phyloP scores from a whole-genome alignment of 2,888 invertebrate species.

The Pandemis cinnamomeana region DNA sequence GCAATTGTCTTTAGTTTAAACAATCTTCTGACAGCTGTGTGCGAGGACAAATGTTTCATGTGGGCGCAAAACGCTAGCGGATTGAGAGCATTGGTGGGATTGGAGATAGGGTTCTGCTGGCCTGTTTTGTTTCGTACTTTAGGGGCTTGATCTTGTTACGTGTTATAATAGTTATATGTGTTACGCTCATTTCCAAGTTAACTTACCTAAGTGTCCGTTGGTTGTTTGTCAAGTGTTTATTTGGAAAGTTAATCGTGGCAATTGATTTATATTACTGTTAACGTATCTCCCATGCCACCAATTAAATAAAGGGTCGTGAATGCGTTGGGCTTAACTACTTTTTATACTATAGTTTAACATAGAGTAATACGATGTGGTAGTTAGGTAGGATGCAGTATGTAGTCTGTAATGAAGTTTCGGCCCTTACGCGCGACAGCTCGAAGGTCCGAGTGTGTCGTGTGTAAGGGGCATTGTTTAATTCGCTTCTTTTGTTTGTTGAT shows the following conservation, averaged over 20 bases:
- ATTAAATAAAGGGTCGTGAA: slow-evolving; percentile 44
- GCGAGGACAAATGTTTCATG: background rate
- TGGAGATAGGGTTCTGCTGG: slow-evolving; percentile 1
- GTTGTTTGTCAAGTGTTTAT: background rate
- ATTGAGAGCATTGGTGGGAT: slow-evolving; percentile 23
- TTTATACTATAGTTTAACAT: slow-evolving; percentile 27
- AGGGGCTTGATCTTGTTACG: background rate
- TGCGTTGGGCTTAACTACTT: slow-evolving; percentile 47
- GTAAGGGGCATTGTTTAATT: slow-evolving; percentile 50
- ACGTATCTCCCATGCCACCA: slow-evolving; percentile 45
- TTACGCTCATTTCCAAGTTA: background rate
- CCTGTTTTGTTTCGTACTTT: background rate
- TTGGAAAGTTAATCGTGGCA: background rate
- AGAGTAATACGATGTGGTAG: slow-evolving; percentile 31
- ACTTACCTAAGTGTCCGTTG: background rate
- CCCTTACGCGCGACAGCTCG: slow-evolving; percentile 48
- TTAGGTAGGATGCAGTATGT: slow-evolving; percentile 38
- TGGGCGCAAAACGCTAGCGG: background rate
- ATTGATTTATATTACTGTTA: background rate
- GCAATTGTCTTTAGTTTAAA: background rate
- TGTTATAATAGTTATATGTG: background rate
- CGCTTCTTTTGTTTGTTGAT: slow-evolving; percentile 48
- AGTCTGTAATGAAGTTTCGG: slow-evolving; percentile 48
- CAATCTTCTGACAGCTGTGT: background rate
- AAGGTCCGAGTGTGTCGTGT: slow-evolving; percentile 41